These are phyloP conservation scores for Charadrius vociferus DNA, from an alignment of 2,113 vertebrate species.

Conservation along the genomic window DNA sequence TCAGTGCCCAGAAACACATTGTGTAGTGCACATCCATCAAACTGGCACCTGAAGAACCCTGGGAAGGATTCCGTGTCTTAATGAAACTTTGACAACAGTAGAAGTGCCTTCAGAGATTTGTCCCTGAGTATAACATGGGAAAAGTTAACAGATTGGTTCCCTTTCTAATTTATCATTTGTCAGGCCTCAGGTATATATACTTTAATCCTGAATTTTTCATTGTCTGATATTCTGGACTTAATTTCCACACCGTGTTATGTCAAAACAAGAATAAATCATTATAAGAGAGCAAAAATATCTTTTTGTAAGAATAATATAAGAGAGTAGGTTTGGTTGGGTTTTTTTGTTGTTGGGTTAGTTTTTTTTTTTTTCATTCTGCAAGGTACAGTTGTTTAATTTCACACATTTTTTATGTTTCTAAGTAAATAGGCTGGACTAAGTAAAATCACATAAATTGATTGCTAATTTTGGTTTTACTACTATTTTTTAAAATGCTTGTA, in stretches of 20 bases:
- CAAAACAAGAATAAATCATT: background rate
- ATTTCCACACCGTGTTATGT: background rate
- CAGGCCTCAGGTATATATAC: background rate
- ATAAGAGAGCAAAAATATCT: background rate
- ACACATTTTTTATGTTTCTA: background rate
- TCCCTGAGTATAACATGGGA: background rate
- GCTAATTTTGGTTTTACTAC: background rate
- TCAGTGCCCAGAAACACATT: background rate
- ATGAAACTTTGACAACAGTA: slow-evolving; percentile 35
- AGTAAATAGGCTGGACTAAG: background rate
- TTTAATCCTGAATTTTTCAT: background rate
- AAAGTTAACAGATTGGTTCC: slow-evolving; percentile 34
- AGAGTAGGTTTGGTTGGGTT: background rate
- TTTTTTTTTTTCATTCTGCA: background rate
- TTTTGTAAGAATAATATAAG: background rate
- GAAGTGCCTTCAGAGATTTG: slow-evolving; percentile 17
- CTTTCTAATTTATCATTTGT: slow-evolving; percentile 50
- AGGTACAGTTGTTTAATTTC: background rate
- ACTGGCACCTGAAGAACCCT: slow-evolving; percentile 32
- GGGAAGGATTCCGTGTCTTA: slow-evolving; percentile 10
- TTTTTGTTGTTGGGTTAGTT: background rate
- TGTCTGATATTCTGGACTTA: background rate
- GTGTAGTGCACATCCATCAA: slow-evolving; percentile 44
- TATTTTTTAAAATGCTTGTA: background rate
- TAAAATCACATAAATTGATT: background rate